phyloP scores from a whole-genome alignment of 2,113 vertebrate genomes.

The Alaudala cheleensis region DNA sequence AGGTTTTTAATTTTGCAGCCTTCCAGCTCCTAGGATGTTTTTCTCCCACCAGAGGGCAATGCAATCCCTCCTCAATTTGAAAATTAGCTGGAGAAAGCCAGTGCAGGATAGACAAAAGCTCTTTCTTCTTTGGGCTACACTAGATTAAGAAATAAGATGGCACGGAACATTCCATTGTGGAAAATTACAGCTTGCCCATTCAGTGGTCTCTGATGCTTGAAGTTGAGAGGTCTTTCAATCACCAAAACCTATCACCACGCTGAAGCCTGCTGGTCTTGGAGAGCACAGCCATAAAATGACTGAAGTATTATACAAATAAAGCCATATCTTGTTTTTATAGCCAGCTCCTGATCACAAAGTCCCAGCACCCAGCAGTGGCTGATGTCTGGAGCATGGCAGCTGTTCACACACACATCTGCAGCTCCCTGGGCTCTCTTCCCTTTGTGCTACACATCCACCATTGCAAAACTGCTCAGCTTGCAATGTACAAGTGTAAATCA shows the following conservation, averaged over 20 bases:
- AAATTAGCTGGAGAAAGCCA: neutral
- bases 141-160: conserved; percentile 24
- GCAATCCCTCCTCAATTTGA: conserved; percentile 15
- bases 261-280: conserved; percentile 24
- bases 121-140: neutral
- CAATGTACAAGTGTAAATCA: neutral
- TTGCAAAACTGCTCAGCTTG: neutral
- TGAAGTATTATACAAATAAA: conserved; percentile 10
- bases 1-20: neutral
- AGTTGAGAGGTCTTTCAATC: conserved; percentile 48
- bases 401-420: neutral
- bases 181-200: conserved; percentile 27
- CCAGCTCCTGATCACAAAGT: neutral
- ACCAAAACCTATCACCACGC: neutral
- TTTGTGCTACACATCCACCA: neutral
- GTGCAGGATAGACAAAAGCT: neutral
- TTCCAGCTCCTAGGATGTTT: neutral
- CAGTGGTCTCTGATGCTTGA: conserved; percentile 32
- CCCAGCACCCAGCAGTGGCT: neutral
- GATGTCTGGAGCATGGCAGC: neutral
- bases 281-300: conserved; percentile 27
- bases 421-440: neutral
- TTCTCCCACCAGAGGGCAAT: conserved; percentile 69
- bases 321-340: conserved; percentile 4
- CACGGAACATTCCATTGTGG: neutral